A percentile compares a stretch with the other conserved stretches of the same genome.
These are phyloP conservation scores for Pelobates fuscus DNA, from an alignment of 2,113 vertebrate genomes.

Conservation along the genomic window DNA sequence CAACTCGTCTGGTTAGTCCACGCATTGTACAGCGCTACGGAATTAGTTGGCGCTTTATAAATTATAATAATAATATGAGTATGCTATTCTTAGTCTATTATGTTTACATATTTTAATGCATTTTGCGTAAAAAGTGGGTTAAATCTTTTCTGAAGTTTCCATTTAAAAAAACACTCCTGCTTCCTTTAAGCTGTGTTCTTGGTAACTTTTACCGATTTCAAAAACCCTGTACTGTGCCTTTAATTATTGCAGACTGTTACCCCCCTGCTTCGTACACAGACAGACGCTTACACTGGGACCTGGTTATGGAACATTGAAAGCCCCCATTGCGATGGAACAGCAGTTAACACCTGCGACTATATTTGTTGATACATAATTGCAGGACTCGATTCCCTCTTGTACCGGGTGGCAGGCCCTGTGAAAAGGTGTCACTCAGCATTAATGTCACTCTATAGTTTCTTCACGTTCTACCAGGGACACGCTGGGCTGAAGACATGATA, in stretches of 20 bases:
- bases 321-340: not conserved
- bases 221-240: too few relatives aligned
- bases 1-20: too few relatives aligned
- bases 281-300: not conserved
- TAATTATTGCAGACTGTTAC: not conserved
- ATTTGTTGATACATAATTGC: not conserved
- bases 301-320: not conserved
- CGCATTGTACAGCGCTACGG: too few relatives aligned
- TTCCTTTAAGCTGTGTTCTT: too few relatives aligned
- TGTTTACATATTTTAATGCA: too few relatives aligned
- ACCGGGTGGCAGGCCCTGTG: not conserved
- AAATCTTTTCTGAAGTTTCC: too few relatives aligned
- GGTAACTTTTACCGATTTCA: too few relatives aligned
- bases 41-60: too few relatives aligned
- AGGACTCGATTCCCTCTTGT: not conserved
- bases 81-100: too few relatives aligned
- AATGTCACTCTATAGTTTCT: not conserved
- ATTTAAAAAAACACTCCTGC: too few relatives aligned
- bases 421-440: not conserved
- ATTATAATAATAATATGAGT: too few relatives aligned
- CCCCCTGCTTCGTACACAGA: not conserved
- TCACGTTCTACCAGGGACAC: not conserved
- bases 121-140: too few relatives aligned
- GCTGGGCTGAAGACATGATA: not conserved
- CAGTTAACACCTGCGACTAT: not conserved